Conservation (phyloP, 2,113 vertebrate species). For the Gymnogyps californianus region DNA sequence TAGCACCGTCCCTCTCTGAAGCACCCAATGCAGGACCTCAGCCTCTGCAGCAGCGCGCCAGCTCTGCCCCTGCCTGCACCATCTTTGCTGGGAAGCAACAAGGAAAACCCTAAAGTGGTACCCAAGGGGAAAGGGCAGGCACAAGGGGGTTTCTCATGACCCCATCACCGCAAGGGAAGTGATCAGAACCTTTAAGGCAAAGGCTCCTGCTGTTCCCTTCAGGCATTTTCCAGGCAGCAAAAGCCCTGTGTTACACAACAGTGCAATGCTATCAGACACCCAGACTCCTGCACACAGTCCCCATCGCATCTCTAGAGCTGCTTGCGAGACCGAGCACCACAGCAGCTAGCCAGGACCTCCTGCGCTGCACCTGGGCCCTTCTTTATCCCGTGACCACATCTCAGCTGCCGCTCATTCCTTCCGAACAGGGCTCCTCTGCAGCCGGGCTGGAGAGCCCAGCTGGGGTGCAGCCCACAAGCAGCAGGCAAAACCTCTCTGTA, state of each 20-base stretch:
- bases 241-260: background rate
- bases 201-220: background rate
- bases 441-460: background rate
- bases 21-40: background rate
- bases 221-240: background rate
- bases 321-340: rapidly evolving
- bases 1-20: background rate
- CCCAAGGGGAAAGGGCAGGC: background rate
- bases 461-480: background rate
- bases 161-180: too few relatives aligned
- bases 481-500: background rate
- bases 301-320: background rate
- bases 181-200: background rate
- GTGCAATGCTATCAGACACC: rapidly evolving
- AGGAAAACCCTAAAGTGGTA: background rate
- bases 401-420: background rate
- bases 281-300: background rate
- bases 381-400: background rate
- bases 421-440: background rate
- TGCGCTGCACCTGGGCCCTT: background rate
- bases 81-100: background rate
- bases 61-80: background rate
- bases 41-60: background rate
- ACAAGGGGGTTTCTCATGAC: rapidly evolving
- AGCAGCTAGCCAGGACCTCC: background rate